Evolutionary conservation across 2,888 invertebrate species (phyloP).

Genomic region (Beris morrisii): DNA sequence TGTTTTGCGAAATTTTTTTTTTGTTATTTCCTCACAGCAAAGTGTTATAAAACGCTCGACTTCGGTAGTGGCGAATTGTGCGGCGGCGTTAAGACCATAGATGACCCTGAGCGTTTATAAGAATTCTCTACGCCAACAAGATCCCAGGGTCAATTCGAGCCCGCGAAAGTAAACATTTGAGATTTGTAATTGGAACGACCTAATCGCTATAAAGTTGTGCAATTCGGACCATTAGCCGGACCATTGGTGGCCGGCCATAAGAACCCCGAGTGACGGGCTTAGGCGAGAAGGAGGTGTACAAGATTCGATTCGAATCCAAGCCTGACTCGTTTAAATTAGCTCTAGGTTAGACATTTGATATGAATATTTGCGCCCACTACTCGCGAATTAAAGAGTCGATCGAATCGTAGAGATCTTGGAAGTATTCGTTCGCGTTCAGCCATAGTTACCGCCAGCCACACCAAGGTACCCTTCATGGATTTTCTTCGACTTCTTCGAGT

Average conservation of each 20-base stretch:
- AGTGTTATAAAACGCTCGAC: no score
- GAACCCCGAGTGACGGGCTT: constrained; percentile 3
- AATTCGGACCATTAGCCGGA: background rate
- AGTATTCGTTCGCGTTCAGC: background rate
- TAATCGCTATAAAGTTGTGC: background rate
- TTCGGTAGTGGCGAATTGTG: no score
- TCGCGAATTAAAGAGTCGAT: constrained; percentile 4
- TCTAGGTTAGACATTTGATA: constrained; percentile 38
- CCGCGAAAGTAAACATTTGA: constrained; percentile 16
- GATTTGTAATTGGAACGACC: constrained; percentile 8
- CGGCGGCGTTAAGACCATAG: no score
- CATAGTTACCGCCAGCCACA: background rate
- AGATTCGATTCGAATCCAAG: constrained; percentile 24
- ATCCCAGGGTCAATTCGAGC: background rate
- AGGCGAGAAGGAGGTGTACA: constrained; percentile 19
- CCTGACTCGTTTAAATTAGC: constrained; percentile 32
- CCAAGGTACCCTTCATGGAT: background rate
- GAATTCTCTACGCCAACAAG: background rate
- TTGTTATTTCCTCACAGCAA: no score
- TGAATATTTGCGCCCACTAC: constrained; percentile 37
- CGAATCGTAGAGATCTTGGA: background rate
- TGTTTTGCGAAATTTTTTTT: no score
- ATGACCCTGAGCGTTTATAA: no score
- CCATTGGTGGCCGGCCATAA: constrained; percentile 1
- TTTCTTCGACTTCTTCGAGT: background rate